A percentile compares a stretch with the other conserved stretches of the same genome.
phyloP scores from a whole-genome alignment of 37 sponge, comb jelly and placozoan genomes.

The Crambe crambe region DNA sequence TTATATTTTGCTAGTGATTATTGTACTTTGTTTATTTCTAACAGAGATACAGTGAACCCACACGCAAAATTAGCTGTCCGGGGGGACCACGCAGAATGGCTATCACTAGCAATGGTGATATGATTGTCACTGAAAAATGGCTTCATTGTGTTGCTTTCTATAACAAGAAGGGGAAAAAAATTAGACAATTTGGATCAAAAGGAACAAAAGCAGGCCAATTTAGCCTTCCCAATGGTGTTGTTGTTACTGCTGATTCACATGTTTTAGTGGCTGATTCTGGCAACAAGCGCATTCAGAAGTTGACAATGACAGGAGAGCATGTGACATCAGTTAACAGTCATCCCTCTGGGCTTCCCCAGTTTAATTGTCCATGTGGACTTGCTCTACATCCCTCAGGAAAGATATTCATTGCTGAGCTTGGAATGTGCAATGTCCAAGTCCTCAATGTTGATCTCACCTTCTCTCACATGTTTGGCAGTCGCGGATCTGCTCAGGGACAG shows the following conservation, averaged over 20 bases:
- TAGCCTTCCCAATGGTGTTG: conserved; percentile 7
- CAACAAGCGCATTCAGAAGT: conserved; percentile 43
- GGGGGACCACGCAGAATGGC: conserved; percentile 21
- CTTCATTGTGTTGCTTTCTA: conserved; percentile 10
- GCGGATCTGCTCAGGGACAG: conserved; percentile 38
- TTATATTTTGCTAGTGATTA: too few species aligned
- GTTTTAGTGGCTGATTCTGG: conserved; percentile 24
- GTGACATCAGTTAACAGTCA: conserved; percentile 20
- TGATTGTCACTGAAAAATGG: conserved; percentile 11
- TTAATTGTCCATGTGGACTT: conserved; percentile 40
- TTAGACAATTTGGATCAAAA: conserved; percentile 18
- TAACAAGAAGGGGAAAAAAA: background rate
- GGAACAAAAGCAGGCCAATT: conserved; percentile 39
- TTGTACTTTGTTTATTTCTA: too few species aligned
- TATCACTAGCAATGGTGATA: conserved; percentile 27
- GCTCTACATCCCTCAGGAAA: conserved; percentile 12
- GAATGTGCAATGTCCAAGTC: conserved; percentile 55
- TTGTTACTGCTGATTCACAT: conserved; percentile 6
- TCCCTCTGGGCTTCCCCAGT: conserved; percentile 22
- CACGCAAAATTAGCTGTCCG: background rate
- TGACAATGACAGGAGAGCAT: conserved; percentile 49
- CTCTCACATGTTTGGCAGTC: conserved; percentile 42
- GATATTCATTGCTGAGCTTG: conserved; percentile 37
- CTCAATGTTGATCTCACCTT: conserved; percentile 44
- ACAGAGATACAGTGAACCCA: too few species aligned